Evolutionary conservation across 2,797 vertebrate species (phyloP).

Genomic region (Natrix natrix): DNA sequence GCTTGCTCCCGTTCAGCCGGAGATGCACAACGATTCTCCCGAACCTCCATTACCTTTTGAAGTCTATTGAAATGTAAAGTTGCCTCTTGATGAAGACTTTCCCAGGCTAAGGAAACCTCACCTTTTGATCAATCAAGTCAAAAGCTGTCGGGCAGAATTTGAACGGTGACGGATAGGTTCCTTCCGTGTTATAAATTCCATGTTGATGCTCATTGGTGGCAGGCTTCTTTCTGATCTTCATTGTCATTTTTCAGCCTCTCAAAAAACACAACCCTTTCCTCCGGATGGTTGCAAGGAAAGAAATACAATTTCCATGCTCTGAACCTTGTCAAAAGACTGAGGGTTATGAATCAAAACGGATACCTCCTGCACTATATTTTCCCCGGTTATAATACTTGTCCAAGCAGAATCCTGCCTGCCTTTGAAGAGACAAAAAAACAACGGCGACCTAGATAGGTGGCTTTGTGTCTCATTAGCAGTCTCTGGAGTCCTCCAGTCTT

Average conservation of each 20-base stretch:
- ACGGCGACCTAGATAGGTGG: not conserved
- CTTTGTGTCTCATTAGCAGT: accelerated
- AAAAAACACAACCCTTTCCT: not conserved
- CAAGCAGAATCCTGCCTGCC: not conserved
- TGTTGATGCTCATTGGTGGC: not conserved
- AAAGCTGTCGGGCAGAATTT: not conserved
- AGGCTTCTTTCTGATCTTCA: not conserved
- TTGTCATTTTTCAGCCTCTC: not conserved
- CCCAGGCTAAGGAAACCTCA: not conserved
- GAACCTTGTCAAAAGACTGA: not conserved
- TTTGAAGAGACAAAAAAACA: not conserved
- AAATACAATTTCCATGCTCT: not conserved
- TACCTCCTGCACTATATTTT: not conserved
- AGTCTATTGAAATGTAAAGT: not conserved
- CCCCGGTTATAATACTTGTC: not conserved
- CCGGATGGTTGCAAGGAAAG: not conserved
- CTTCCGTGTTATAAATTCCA: not conserved
- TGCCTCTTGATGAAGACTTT: not conserved
- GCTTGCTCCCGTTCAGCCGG: not conserved
- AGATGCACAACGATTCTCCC: not conserved
- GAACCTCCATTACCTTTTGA: not conserved
- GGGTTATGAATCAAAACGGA: not conserved
- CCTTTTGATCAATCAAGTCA: not conserved
- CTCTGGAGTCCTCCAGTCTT: not conserved
- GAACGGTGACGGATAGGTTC: too few species aligned